Evolutionary conservation across 2,113 vertebrate species (phyloP).

Genomic region (Gnathonemus echidnorhynchus): DNA sequence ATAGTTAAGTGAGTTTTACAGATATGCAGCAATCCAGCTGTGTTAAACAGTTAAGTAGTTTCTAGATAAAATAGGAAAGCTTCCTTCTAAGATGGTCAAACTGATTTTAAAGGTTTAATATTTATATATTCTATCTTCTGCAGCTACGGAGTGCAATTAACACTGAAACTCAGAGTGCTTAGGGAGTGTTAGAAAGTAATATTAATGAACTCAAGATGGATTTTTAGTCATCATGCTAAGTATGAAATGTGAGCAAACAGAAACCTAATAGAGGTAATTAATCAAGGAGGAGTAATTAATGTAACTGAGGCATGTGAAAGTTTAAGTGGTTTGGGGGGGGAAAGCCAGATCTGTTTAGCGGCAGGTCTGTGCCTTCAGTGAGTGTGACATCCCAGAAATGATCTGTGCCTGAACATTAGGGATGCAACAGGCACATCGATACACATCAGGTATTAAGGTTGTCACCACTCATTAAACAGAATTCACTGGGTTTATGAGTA

Average conservation of each 20-base stretch:
- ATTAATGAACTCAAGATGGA: not conserved
- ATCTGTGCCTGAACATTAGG: not conserved
- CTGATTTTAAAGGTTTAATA: not conserved
- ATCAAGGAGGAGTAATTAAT: not conserved
- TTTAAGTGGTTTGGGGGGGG: not conserved
- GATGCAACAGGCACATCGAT: not conserved
- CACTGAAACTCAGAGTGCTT: not conserved
- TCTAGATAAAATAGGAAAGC: not conserved
- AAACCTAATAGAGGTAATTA: conserved; percentile 1
- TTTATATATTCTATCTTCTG: not conserved
- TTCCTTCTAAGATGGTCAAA: not conserved
- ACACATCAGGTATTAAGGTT: not conserved
- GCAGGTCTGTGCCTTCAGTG: not conserved
- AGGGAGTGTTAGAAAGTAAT: not conserved
- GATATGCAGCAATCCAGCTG: not conserved
- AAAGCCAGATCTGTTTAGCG: not conserved
- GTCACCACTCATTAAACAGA: not conserved
- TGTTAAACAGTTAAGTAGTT: not conserved
- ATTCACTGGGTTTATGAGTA: not conserved
- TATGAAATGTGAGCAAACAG: conserved; percentile 2
- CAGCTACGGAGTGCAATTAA: not conserved
- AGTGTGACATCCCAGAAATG: not conserved
- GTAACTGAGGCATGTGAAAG: not conserved
- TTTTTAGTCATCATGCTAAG: not conserved
- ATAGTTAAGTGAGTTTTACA: not conserved